Evolutionary conservation across 2,888 invertebrate species (phyloP).

Genomic region (Sesia bembeciformis): DNA sequence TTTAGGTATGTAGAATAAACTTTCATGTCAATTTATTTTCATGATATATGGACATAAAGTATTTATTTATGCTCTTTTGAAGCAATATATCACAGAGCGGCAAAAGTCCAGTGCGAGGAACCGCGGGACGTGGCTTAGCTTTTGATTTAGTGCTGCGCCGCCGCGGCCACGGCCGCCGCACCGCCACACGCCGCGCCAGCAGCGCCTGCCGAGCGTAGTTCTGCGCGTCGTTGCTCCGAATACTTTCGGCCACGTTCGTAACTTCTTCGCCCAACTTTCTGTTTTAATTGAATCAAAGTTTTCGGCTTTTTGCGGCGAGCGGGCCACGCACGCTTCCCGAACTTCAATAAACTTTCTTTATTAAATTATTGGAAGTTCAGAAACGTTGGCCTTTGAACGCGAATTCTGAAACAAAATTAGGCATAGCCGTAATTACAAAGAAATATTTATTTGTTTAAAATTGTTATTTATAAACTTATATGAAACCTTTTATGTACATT

Average conservation of each 20-base stretch:
- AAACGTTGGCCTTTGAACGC: constrained; percentile 68
- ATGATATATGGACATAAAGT: not conserved
- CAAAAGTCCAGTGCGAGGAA: constrained; percentile 4
- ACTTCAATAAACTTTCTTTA: constrained; percentile 66
- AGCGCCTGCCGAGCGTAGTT: constrained; percentile 7
- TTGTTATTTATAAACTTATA: too few species aligned
- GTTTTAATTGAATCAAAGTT: constrained; percentile 74
- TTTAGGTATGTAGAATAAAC: constrained; percentile 1
- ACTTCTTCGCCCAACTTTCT: constrained; percentile 65
- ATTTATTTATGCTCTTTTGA: constrained; percentile 1
- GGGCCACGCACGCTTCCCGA: constrained; percentile 65
- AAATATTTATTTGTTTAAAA: too few species aligned
- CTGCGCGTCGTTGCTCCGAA: constrained; percentile 20
- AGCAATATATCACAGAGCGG: constrained; percentile 10
- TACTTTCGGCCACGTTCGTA: constrained; percentile 25
- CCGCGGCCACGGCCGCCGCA: constrained; percentile 14
- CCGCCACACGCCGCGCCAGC: constrained; percentile 13
- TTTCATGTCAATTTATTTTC: not conserved
- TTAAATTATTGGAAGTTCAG: constrained; percentile 73
- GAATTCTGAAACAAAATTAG: constrained; percentile 47
- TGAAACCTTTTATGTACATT: too few species aligned
- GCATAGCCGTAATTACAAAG: constrained; percentile 27
- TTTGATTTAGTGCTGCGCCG: constrained; percentile 33
- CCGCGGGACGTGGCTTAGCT: constrained; percentile 19
- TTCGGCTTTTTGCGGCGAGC: constrained; percentile 72